Evolutionary conservation across 2,113 vertebrate species (phyloP).

Genomic region (Hemibagrus wyckioides): DNA sequence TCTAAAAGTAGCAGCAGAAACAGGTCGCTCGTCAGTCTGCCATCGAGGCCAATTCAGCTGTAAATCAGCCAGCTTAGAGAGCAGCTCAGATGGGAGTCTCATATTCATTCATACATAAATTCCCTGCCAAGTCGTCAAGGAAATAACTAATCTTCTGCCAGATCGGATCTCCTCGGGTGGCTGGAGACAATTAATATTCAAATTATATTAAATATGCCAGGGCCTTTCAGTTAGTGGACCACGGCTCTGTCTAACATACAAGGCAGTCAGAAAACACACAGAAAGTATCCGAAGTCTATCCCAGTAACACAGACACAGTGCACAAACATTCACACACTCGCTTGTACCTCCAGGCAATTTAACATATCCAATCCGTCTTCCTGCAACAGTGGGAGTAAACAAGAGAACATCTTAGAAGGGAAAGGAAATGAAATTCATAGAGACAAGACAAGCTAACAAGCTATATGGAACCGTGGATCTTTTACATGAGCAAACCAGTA

Average conservation of each 20-base stretch:
- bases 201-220: background rate
- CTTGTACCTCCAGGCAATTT: background rate
- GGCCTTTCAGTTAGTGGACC: background rate
- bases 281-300: background rate
- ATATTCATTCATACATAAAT: constrained; percentile 5
- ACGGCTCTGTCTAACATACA: background rate
- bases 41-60: background rate
- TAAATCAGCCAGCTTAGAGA: background rate
- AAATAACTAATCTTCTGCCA: constrained; percentile 1
- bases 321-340: background rate
- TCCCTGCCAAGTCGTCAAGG: background rate
- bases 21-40: background rate
- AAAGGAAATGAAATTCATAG: background rate
- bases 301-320: background rate
- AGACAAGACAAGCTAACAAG: background rate
- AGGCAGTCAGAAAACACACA: background rate
- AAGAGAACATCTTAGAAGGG: background rate
- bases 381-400: background rate
- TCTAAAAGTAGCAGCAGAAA: constrained; percentile 14
- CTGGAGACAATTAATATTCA: constrained; percentile 12
- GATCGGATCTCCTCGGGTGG: background rate
- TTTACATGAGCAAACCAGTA: background rate
- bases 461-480: background rate
- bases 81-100: background rate
- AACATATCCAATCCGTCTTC: background rate